Conservation (phyloP, 2,113 vertebrate species). For the Hyaena hyaena region DNA sequence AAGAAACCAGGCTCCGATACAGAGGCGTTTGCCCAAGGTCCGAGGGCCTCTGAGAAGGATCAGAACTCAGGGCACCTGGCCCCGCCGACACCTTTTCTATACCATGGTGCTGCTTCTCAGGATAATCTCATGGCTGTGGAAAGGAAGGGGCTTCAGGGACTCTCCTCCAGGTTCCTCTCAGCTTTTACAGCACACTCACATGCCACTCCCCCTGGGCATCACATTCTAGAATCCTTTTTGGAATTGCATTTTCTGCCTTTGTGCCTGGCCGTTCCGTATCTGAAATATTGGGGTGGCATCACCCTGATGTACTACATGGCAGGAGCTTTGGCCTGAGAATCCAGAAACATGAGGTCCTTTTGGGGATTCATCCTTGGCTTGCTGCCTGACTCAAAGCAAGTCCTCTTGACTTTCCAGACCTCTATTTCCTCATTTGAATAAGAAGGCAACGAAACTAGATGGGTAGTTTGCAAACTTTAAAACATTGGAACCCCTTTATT, state of each 20-base stretch:
- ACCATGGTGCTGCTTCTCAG: not conserved
- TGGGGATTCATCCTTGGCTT: not conserved
- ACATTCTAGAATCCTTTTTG: not conserved
- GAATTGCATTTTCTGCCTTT: not conserved
- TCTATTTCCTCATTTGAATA: not conserved
- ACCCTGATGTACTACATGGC: not conserved
- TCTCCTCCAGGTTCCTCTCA: not conserved
- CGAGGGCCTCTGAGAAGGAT: not conserved
- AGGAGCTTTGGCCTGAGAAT: not conserved
- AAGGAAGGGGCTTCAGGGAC: not conserved
- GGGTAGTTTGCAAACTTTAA: not conserved
- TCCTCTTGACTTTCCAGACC: not conserved
- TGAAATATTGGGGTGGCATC: not conserved
- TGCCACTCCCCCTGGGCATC: accelerated
- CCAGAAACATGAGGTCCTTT: not conserved
- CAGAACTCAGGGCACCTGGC: not conserved
- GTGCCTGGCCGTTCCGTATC: not conserved
- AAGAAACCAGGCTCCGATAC: not conserved
- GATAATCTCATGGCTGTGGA: not conserved
- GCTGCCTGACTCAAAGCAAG: not conserved
- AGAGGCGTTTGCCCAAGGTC: not conserved
- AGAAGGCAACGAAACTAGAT: not conserved
- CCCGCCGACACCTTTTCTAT: not conserved
- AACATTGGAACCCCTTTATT: not conserved
- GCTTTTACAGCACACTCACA: not conserved